Evolutionary conservation across 2,888 invertebrate genomes (phyloP), one percentile per base, ranked within the genome.

Genomic region (Stenodera caucasica): DNA sequence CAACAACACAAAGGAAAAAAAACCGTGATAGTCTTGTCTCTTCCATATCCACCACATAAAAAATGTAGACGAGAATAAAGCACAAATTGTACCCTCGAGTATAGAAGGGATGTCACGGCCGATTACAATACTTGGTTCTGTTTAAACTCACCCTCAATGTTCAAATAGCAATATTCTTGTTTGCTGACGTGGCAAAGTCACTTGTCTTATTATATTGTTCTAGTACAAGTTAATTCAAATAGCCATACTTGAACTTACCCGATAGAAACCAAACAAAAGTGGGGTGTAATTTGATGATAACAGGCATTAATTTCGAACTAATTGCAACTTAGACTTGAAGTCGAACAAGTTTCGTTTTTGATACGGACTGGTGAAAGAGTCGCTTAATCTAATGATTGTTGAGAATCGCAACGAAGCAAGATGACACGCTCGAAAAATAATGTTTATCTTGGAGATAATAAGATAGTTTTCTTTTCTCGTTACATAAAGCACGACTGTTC

Each of bases 31-130:
- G 30, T 51, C 23, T 32, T 14, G 33, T 35, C 23, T 33, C 12
- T 53, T 32, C 15, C 11, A 23, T n/a, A 18, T 35, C 33, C 32
- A 30, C 11, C n/a, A 21, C 21, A 3, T 30, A 30, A 30, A 15
- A 33, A 33, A 23, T 32, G 18, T 15, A 57, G 2, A n/a, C 35
- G 21, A 33, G 64, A 45, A 63, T 60, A 57, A 55, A 63, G 63
- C 60, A 61, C 26, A 58, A 63, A 65, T 65, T 65, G 60, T 50
- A 58, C 65, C 63, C 65, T 21, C 18, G 65, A 49, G 65, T 53
- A 60, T 62, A 58, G 56, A 62, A 55, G 51, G 45, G 40, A 23
- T 51, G 57, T 35, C n/a, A 49, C 57, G 63, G 57, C 54, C 64
- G 58, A 61, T 61, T 61, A 58, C 61, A 64, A 61, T 64, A 61